phyloP scores from a whole-genome alignment of 2,113 vertebrate species.

The Chroicocephalus ridibundus region DNA sequence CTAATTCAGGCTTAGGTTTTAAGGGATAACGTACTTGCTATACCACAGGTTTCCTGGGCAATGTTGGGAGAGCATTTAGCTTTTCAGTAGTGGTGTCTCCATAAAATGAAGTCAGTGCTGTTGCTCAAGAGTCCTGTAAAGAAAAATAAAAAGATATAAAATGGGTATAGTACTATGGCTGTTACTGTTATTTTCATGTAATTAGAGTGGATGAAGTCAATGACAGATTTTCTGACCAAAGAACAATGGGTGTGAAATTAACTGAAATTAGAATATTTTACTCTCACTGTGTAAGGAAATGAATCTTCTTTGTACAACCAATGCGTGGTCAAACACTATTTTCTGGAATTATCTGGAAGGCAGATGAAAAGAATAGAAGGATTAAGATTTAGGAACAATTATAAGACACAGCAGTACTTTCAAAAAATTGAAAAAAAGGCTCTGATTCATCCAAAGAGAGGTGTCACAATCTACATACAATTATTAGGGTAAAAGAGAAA shows the following conservation, averaged over 20 bases:
- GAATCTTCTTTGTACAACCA: not conserved
- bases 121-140: not conserved
- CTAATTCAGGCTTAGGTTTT: not conserved
- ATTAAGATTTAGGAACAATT: not conserved
- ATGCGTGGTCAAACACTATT: not conserved
- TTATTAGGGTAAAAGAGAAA: not conserved
- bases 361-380: not conserved
- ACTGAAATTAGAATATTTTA: not conserved
- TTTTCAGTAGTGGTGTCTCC: not conserved
- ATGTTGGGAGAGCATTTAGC: accelerated
- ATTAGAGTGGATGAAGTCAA: not conserved
- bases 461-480: not conserved
- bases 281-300: not conserved
- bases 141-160: not conserved
- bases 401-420: not conserved
- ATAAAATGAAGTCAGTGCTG: not conserved
- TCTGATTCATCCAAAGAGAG: not conserved
- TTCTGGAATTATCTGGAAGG: not conserved
- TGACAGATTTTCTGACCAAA: not conserved
- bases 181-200: not conserved
- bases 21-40: not conserved
- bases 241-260: not conserved
- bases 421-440: not conserved
- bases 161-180: not conserved
- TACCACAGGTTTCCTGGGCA: not conserved